phyloP scores from a whole-genome alignment of 2,797 vertebrate genomes.

The Argyrosomus regius region DNA sequence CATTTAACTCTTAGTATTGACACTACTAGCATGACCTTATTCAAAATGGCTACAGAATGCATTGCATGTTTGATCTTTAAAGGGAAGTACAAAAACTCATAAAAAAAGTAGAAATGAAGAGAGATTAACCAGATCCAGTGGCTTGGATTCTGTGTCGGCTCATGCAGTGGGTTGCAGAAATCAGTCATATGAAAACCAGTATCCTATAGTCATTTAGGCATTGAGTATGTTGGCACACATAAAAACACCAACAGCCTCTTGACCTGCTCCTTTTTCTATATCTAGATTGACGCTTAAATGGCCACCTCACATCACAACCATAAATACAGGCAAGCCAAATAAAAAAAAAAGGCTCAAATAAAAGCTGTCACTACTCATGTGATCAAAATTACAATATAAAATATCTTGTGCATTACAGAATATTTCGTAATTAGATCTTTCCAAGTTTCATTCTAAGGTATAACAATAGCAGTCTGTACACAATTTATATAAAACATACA shows the following conservation, averaged over 20 bases:
- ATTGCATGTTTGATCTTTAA: conserved; percentile 78
- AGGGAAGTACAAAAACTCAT: conserved; percentile 82
- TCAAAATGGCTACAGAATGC: conserved; percentile 77
- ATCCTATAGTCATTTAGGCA: conserved; percentile 71
- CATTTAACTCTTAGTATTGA: conserved; percentile 67
- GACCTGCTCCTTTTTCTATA: conserved; percentile 58
- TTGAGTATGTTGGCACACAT: conserved; percentile 73
- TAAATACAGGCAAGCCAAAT: conserved; percentile 80
- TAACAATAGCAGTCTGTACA: conserved; percentile 85
- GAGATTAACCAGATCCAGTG: conserved; percentile 61
- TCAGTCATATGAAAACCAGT: conserved; percentile 69
- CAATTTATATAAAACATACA: conserved; percentile 80
- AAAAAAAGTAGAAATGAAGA: conserved; percentile 76
- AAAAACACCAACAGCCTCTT: conserved; percentile 67
- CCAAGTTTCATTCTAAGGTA: conserved; percentile 80
- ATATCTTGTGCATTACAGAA: conserved; percentile 86
- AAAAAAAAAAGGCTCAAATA: conserved; percentile 72
- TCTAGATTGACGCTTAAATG: conserved; percentile 71
- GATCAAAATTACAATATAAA: conserved; percentile 82
- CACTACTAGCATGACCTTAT: conserved; percentile 64
- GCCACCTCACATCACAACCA: conserved; percentile 79
- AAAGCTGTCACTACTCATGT: conserved; percentile 79
- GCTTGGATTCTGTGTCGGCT: conserved; percentile 70
- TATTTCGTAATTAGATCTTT: conserved; percentile 80
- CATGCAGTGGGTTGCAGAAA: conserved; percentile 78